Evolutionary conservation across 2,797 vertebrate genomes (phyloP).

Genomic region (Acrossocheilus fasciatus): DNA sequence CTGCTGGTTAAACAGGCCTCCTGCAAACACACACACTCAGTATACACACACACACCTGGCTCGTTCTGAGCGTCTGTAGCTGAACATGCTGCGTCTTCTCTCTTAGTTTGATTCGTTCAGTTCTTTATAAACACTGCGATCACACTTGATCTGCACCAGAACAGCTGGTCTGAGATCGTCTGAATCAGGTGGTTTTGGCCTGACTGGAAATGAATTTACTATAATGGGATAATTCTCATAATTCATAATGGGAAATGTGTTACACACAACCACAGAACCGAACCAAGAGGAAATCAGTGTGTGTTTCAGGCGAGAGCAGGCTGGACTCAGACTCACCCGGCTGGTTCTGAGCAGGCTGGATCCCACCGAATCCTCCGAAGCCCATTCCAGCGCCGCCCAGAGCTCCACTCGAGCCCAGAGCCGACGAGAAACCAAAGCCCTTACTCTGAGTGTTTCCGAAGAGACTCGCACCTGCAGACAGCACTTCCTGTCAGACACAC

Average conservation of each 20-base stretch:
- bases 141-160: no score
- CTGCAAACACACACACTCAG: conserved; percentile 63
- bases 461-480: conserved; percentile 80
- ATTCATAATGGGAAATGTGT: no score
- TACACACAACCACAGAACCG: no score
- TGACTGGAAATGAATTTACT: no score
- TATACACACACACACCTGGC: not conserved
- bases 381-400: conserved; percentile 86
- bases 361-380: conserved; percentile 88
- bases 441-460: conserved; percentile 94
- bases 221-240: no score
- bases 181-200: no score
- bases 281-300: not conserved
- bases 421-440: conserved; percentile 92
- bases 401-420: conserved; percentile 84
- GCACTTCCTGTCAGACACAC: not conserved
- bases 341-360: conserved; percentile 86
- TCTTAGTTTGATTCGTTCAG: no score
- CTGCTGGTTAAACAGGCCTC: conserved; percentile 88
- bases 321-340: conserved; percentile 71
- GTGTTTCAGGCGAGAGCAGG: no score
- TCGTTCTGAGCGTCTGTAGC: not conserved
- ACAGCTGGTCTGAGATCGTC: no score
- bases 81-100: not conserved
- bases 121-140: no score